A percentile compares a stretch with the other conserved stretches of the same genome.
Evolutionary conservation across 2,113 vertebrate species (phyloP).

Genomic region (Neolamprologus toae): DNA sequence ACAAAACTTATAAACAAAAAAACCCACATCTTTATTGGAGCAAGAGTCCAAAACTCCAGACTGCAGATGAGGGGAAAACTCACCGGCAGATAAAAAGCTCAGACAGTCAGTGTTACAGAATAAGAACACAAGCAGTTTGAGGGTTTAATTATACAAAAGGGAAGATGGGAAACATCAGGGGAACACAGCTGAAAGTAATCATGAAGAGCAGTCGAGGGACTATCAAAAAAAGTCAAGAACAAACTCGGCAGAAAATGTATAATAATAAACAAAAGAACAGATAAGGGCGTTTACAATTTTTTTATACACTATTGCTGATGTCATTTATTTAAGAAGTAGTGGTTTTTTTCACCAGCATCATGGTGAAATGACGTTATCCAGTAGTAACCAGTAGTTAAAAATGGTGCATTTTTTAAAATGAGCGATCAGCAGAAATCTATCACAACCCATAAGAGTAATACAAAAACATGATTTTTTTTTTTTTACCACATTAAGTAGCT

Average conservation of each 20-base stretch:
- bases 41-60: neutral
- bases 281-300: accelerated
- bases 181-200: neutral
- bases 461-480: neutral
- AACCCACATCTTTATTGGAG: accelerated
- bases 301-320: neutral
- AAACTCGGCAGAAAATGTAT: neutral
- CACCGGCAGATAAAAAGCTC: accelerated
- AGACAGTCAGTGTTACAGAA: neutral
- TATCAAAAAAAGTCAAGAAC: neutral
- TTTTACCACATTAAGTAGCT: neutral
- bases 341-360: accelerated
- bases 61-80: neutral
- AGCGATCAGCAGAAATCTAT: accelerated
- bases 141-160: neutral
- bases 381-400: neutral
- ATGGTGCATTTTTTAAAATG: neutral
- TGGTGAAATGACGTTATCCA: accelerated
- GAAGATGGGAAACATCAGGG: neutral
- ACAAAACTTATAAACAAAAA: neutral
- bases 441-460: neutral
- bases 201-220: neutral
- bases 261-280: neutral
- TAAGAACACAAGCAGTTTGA: neutral
- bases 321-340: neutral